Evolutionary conservation across 2,888 invertebrate species (phyloP).

Genomic region (Caenorhabditis wallacei): DNA sequence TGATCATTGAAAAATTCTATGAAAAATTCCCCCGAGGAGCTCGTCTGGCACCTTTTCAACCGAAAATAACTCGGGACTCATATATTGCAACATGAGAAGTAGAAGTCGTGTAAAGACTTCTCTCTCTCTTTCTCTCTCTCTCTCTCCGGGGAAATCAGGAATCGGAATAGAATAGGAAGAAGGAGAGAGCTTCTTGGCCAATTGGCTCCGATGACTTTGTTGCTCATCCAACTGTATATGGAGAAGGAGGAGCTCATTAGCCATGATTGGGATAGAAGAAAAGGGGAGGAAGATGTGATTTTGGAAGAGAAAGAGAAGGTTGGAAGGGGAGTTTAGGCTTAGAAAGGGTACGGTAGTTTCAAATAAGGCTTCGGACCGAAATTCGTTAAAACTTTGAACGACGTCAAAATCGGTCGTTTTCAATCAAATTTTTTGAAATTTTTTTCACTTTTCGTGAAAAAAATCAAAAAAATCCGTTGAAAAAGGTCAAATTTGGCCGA

Average conservation of each 20-base stretch:
- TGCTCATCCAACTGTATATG: conserved; percentile 57
- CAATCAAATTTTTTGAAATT: too few species aligned
- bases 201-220: conserved; percentile 52
- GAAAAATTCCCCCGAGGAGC: too few species aligned
- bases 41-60: too few species aligned
- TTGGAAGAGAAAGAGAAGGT: not conserved
- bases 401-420: too few species aligned
- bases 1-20: not conserved
- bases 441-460: too few species aligned
- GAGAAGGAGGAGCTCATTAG: conserved; percentile 47
- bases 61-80: conserved; percentile 1
- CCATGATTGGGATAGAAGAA: conserved; percentile 26
- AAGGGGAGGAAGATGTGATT: not conserved
- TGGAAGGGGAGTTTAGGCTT: too few species aligned
- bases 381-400: too few species aligned
- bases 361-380: too few species aligned
- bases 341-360: too few species aligned
- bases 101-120: conserved; percentile 8
- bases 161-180: not conserved
- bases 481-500: too few species aligned
- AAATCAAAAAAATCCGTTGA: too few species aligned
- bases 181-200: conserved; percentile 24
- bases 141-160: conserved; percentile 57
- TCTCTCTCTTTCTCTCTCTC: conserved; percentile 2
- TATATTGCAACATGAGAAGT: conserved; percentile 49